Conservation (phyloP, 92 coral and sea anemone genomes). For the Blastomussa wellsi region DNA sequence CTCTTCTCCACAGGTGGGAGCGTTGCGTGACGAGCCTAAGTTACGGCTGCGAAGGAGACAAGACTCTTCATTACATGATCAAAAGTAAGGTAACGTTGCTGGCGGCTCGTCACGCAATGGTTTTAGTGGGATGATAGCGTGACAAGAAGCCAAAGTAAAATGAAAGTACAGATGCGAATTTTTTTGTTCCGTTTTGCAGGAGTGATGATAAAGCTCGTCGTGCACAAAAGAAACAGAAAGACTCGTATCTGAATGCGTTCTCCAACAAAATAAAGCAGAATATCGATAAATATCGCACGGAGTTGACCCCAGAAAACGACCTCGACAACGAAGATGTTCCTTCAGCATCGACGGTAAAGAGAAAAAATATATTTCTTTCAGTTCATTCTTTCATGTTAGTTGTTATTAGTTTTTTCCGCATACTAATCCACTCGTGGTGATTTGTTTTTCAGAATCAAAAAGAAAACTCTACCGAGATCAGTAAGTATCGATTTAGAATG, state of each 20-base stretch:
- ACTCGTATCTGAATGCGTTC: slow-evolving; percentile 74
- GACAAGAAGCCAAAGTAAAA: not conserved
- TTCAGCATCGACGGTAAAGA: slow-evolving; percentile 31
- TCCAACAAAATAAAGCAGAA: slow-evolving; percentile 73
- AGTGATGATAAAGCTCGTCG: slow-evolving; percentile 61
- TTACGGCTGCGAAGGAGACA: no score
- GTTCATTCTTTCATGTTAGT: slow-evolving; percentile 11
- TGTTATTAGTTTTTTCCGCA: not conserved
- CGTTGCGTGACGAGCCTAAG: no score
- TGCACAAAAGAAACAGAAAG: slow-evolving; percentile 74
- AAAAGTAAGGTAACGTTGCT: not conserved
- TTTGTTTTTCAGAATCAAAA: slow-evolving; percentile 39
- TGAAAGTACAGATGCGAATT: not conserved
- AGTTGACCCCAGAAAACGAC: slow-evolving; percentile 33
- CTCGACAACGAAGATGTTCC: slow-evolving; percentile 43
- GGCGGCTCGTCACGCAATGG: not conserved
- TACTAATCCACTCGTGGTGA: not conserved
- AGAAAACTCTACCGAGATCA: slow-evolving; percentile 32
- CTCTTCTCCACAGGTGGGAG: no score
- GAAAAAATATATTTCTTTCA: not conserved
- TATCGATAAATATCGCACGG: slow-evolving; percentile 76
- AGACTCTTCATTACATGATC: not conserved
- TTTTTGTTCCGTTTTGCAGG: not conserved
- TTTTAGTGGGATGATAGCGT: not conserved
- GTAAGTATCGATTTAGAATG: slow-evolving; percentile 18